phyloP scores from a whole-genome alignment of 2,113 vertebrate species.

The Tupaia chinensis region DNA sequence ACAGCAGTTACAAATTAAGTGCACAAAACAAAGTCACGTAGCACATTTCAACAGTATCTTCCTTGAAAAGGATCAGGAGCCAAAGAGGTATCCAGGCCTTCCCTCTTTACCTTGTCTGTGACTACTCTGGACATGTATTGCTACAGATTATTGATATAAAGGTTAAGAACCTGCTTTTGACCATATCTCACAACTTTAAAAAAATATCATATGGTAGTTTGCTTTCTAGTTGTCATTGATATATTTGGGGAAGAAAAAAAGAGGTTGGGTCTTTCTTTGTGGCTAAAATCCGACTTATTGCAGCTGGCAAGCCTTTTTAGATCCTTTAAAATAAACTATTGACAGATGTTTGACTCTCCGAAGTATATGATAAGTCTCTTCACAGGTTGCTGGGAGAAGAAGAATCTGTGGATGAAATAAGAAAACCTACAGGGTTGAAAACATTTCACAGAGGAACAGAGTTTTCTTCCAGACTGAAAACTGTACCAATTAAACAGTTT shows the following conservation, averaged over 20 bases:
- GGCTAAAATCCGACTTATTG: constrained; percentile 56
- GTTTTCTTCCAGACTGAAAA: constrained; percentile 66
- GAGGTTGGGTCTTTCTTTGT: constrained; percentile 50
- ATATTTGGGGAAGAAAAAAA: constrained; percentile 75
- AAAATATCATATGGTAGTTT: constrained; percentile 26
- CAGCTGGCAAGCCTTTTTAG: constrained; percentile 73
- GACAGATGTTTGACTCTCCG: constrained; percentile 75
- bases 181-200: not conserved
- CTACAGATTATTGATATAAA: not conserved
- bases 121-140: constrained; percentile 20
- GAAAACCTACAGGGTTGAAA: not conserved
- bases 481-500: constrained; percentile 79
- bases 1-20: not conserved
- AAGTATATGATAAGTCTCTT: constrained; percentile 75
- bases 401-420: constrained; percentile 66
- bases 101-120: not conserved
- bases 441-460: not conserved
- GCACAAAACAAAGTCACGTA: not conserved
- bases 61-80: not conserved
- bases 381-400: constrained; percentile 81
- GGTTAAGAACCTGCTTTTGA: constrained; percentile 10
- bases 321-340: constrained; percentile 80
- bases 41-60: constrained; percentile 51
- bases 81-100: rapidly evolving
- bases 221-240: constrained; percentile 56